Evolutionary conservation across 1,140 invertebrate genomes (phyloP).

Genomic region (Leptinotarsa lineolata): DNA sequence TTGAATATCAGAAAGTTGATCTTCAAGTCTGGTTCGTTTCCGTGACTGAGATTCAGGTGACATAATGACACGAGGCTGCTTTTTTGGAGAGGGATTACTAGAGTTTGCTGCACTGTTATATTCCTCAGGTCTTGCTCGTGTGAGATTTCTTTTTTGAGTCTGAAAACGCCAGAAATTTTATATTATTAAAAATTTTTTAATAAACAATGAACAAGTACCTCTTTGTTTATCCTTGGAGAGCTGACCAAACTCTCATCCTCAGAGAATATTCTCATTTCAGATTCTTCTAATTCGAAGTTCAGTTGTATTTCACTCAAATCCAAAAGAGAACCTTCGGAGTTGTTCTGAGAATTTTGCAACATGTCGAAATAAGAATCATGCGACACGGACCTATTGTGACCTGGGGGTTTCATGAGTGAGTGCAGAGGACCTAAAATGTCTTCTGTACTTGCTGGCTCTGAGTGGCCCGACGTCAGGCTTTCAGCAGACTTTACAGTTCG

Average conservation of each 20-base stretch:
- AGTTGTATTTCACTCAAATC: constrained; percentile 82
- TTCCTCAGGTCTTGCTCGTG: constrained; percentile 57
- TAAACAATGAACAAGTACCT: constrained; percentile 39
- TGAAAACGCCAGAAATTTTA: constrained; percentile 9
- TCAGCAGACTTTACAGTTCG: constrained; percentile 74
- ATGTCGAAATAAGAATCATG: constrained; percentile 92
- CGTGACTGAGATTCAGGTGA: constrained; percentile 57
- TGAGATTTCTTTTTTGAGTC: constrained; percentile 53
- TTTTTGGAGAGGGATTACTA: constrained; percentile 62
- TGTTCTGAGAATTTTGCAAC: constrained; percentile 60
- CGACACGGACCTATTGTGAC: constrained; percentile 75
- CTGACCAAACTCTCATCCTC: constrained; percentile 75
- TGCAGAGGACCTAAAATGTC: constrained; percentile 58
- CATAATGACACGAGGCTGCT: constrained; percentile 60
- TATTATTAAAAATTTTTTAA: background rate
- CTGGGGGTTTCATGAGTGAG: constrained; percentile 57
- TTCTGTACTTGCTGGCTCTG: constrained; percentile 55
- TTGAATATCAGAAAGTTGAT: constrained; percentile 65
- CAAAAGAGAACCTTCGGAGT: constrained; percentile 57
- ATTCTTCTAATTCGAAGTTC: constrained; percentile 81
- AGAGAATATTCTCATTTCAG: constrained; percentile 83
- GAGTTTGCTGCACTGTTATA: constrained; percentile 59
- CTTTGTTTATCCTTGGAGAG: constrained; percentile 60
- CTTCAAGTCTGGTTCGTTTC: constrained; percentile 64
- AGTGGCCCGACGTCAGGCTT: constrained; percentile 63